These are phyloP conservation scores for Grallaria varia DNA, from an alignment of 2,113 vertebrate species.

Conservation along the genomic window DNA sequence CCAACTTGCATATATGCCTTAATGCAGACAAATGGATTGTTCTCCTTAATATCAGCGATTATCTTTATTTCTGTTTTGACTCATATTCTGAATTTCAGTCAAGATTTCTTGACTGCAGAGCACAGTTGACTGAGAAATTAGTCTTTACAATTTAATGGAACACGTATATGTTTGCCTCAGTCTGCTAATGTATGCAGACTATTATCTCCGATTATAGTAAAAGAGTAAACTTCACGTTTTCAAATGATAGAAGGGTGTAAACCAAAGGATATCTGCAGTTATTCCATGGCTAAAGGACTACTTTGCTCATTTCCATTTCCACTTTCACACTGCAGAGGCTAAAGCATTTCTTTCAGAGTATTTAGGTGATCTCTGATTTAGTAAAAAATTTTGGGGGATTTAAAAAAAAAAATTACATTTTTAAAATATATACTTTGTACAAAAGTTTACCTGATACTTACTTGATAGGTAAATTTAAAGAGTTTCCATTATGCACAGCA, in stretches of 20 bases:
- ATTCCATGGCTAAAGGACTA: neutral
- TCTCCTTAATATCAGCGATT: constrained; percentile 13
- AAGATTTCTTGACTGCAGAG: neutral
- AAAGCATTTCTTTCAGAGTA: neutral
- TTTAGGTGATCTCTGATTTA: neutral
- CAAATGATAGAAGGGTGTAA: neutral
- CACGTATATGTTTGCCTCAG: neutral
- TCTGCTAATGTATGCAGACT: neutral
- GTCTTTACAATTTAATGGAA: neutral
- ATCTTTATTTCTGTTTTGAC: constrained; percentile 49
- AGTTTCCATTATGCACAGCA: neutral
- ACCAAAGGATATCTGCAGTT: neutral
- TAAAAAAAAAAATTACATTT: neutral
- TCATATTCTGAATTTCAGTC: constrained; percentile 22
- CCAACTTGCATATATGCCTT: neutral
- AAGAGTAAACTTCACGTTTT: neutral
- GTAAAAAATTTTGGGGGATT: neutral
- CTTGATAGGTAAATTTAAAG: neutral
- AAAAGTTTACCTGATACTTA: neutral
- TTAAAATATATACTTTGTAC: neutral
- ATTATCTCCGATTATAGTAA: neutral
- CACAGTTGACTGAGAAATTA: neutral
- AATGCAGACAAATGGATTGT: neutral
- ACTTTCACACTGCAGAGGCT: neutral
- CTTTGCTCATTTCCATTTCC: neutral